These are phyloP conservation scores for Lochmaea crataegi DNA, from an alignment of 2,888 invertebrate species.

Conservation along the genomic window DNA sequence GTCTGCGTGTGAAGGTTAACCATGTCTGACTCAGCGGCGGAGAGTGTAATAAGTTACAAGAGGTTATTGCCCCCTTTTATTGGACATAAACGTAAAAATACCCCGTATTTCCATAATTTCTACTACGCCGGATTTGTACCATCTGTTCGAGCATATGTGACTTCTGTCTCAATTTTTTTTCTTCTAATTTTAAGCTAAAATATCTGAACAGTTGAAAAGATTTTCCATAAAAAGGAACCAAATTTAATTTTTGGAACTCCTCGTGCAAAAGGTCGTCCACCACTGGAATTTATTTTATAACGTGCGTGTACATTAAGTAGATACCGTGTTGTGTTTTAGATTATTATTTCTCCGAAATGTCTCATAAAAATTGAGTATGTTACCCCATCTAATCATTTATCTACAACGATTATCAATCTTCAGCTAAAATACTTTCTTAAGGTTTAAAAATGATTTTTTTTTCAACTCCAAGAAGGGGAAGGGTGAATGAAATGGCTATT, in stretches of 20 bases:
- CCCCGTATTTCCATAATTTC: background rate
- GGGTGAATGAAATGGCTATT: no score
- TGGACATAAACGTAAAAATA: background rate
- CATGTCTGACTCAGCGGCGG: conserved; percentile 19
- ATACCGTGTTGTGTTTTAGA: conserved; percentile 4
- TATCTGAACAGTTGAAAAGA: no score
- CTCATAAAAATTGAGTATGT: background rate
- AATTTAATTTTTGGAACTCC: no score
- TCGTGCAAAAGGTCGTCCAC: background rate
- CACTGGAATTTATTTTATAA: conserved; percentile 1
- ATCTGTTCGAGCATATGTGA: background rate
- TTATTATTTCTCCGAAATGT: conserved; percentile 2
- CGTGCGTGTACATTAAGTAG: background rate
- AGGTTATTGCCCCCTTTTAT: conserved; percentile 6
- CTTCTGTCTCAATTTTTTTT: no score
- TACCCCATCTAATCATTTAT: background rate
- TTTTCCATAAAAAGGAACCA: no score
- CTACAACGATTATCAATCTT: background rate
- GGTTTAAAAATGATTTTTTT: no score
- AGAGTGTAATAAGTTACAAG: conserved; percentile 4
- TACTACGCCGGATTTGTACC: background rate
- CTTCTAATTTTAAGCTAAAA: no score
- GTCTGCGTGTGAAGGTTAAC: conserved; percentile 32
- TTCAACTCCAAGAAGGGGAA: no score
- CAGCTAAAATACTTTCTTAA: no score